Evolutionary conservation across 2,888 invertebrate species (phyloP), one percentile per base, ranked within the genome.

Genomic region (Incurvaria masculella): DNA sequence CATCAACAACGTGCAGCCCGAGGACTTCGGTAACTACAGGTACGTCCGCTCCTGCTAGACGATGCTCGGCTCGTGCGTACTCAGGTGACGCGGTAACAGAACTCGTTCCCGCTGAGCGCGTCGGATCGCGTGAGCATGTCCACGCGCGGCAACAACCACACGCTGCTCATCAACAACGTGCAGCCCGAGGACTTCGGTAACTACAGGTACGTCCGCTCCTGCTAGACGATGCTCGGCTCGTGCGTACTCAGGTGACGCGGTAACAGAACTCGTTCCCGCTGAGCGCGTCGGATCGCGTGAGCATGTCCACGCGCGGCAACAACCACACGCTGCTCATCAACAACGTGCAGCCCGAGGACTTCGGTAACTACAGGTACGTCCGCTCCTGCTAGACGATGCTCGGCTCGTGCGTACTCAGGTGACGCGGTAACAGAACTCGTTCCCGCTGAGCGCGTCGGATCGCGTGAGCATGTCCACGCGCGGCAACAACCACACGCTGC

Each of bases 351-450:
- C 83, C 83, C 1, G 82, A 83, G 54, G 87, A 88, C 65, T 87
- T 87, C 55, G 87, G 87, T 23, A 87, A 87, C 64, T 87, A 87
- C 64, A 85, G 84, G 84, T 84, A n/a, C n/a, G n/a, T n/a, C n/a
- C n/a, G n/a, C n/a, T n/a, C n/a, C n/a, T n/a, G n/a, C n/a, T n/a
- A n/a, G n/a, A n/a, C n/a, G n/a, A n/a, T n/a, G n/a, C n/a, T n/a
- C n/a, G n/a, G n/a, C n/a, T n/a, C n/a, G n/a, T n/a, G n/a, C n/a
- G n/a, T n/a, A n/a, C 57, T 1, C 74, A 86, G 85, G 84, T 87
- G 44, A 79, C 84, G 14, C 87, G 87, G 87, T 86, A 84, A 64
- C 86, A 87, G 61, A 86, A 87, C 61, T 86, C 86, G 51, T 85
- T 85, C 59, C 81, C 83, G 1, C 68, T 87, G 58, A 82, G 83